Base-by-base conservation (phyloP, 2,797 vertebrate genomes). In the Gallinago solitaria region DNA sequence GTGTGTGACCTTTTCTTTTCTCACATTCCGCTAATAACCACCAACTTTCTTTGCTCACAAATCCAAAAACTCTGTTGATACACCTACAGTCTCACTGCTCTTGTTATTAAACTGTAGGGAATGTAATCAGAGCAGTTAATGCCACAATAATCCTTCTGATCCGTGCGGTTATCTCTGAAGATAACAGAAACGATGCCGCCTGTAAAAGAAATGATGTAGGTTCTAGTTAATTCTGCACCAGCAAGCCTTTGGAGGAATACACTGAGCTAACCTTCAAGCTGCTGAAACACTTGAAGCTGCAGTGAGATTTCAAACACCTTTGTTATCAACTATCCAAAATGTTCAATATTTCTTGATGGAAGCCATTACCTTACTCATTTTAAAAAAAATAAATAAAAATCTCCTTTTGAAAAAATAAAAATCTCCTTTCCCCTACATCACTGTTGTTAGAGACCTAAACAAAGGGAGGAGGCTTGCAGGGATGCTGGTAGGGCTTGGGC, bases 121-220 rank as follows among this genome's bases (percentile, higher is more conserved):
- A 88, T 78, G 90, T 82, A 97, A 96, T 96, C 94, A 95, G 93
- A 95, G 87, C 60, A 68, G 88, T 84, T 97, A 97, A 96, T 97
- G 83, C 95, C 93, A 65, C 82, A 54, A 16, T 97, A 97, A 97
- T 97, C 95, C 96, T 85, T 82, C 84, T 83, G 90, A 94, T 95
- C 91, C 19, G 0, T 28, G 45, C 0, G 1, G 94, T 93, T 94
- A 82, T 93, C 90, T 96, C 69, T 83, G 47, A 85, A 94, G 94
- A 92, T 79, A 78, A 47, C 90, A 63, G 83, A 84, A 95, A 83
- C 0, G 4, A 78, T 65, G 80, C 87, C 91, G 69, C 87, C 67
- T 71, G 54, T 67, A 73, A 65, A 77, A 83, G 68, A 68, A 47
- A 54, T 86, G 60, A 89, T 76, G 54, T 77, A 63, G 45, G 80